Evolutionary conservation across 2,797 vertebrate species (phyloP), one percentile per base, ranked within the genome.

Genomic region (Girardinus metallicus): DNA sequence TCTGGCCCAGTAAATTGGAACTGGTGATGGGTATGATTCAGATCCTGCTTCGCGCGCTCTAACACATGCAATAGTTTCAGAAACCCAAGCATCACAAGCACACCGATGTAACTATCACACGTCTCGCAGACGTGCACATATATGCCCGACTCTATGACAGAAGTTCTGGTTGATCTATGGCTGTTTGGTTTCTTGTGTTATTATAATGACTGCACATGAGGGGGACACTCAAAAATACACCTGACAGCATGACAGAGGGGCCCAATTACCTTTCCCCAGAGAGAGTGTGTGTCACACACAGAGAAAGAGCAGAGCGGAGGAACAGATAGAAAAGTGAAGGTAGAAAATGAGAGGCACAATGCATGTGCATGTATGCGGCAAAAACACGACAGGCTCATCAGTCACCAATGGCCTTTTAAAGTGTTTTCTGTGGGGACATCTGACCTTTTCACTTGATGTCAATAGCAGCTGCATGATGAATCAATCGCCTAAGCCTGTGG

Each of bases 381-480:
- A 76, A 86, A 92, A 93, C 89, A 92, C 88, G 94, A 94, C 93
- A 94, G 85, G 76, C 90, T 93, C 95, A 96, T 96, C 94, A 92
- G 93, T 96, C 95, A 95, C 89, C 84, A 85, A 82, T 91, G 93
- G 93, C 94, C 95, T 94, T 93, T 95, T 93, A 87, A 92, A 93
- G 92, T 84, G 89, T 89, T 94, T 90, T 93, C 94, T 90, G 85
- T 91, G 85, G 91, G 90, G 89, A 91, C 91, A 82, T 86, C 86
- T 94, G 94, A 96, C 95, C 95, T 96, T 95, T 95, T 94, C 92
- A 89, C 91, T 89, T 94, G 87, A 96, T 93, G 94, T 93, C 95
- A 94, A 95, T 95, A 92, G 89, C 85, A 88, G 93, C 93, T 91
- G 92, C 90, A 87, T 90, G 93, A 93, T 91, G 90, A 93, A 96